Base-by-base conservation (phyloP, 1,140 invertebrate genomes). In the Propsilocerus akamusi region DNA sequence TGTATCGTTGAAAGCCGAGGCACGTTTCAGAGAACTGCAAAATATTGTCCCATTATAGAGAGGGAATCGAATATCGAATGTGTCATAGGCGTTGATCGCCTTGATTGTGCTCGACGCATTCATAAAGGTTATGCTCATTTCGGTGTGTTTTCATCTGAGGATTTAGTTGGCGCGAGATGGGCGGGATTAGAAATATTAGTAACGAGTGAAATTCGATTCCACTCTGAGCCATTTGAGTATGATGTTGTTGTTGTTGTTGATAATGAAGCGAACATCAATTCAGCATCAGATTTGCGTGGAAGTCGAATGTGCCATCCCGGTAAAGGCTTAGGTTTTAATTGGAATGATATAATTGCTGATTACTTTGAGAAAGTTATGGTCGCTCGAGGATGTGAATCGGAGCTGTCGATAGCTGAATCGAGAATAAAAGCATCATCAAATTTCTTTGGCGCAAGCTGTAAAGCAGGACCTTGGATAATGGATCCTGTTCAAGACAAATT, bases 141-240 rank as follows among this genome's bases (percentile, higher is more conserved):
- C 56, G 80, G 83, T 1, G 78, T 86, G 2, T 73, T 88, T 53
- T 81, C 83, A 52, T 76, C 87, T 0, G 86, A 89, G 63, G 86
- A 90, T 66, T 67, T 88, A 34, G 70, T 86, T 20, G 76, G 82
- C 2, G 80, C 82, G 7, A 73, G 71, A 8, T 79, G 77, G 71
- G 72, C 72, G 7, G 69, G 75, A 54, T 66, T 76, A 0, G 73
- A 80, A 51, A 67, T 83, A 24, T 62, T 83, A 47, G 69, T 85
- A 25, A 81, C 80, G 8, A 79, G 80, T 51, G 79, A 86, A 61
- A 51, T 86, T 32, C 67, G 75, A 52, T 65, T 69, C 23, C 65
- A 69, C 47, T 53, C 66, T 77, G 75, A 72, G 7, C 58, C 67
- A 3, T 76, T 72, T 54, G 75, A 79, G 58, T 75, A 77, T 50